Percentiles rank a stretch among this genome's conserved stretches.
phyloP scores from a whole-genome alignment of 2,113 vertebrate species.

The Corydoras maculifer region DNA sequence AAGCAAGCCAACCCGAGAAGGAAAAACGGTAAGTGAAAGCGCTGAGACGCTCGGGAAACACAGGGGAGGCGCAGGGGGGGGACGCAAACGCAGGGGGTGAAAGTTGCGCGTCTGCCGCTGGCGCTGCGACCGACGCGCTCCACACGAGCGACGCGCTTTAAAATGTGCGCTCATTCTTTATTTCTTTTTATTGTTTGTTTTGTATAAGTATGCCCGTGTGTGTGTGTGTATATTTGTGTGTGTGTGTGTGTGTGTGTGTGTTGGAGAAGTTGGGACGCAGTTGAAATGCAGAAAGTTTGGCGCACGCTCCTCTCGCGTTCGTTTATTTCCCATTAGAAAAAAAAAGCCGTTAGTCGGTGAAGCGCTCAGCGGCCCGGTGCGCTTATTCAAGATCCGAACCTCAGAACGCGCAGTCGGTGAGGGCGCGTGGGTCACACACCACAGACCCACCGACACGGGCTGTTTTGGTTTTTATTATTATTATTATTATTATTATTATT shows the following conservation, averaged over 20 bases:
- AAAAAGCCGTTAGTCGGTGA: constrained; percentile 1
- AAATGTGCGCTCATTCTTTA: too few species aligned
- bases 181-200: too few species aligned
- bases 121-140: too few species aligned
- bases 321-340: constrained; percentile 42
- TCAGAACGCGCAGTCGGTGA: too few species aligned
- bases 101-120: not conserved
- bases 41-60: constrained; percentile 24
- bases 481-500: too few species aligned
- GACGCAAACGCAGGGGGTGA: not conserved
- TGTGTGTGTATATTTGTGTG: too few species aligned
- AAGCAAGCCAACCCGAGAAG: constrained; percentile 98
- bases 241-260: not conserved
- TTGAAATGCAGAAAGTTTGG: constrained; percentile 56
- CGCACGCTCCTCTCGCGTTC: constrained; percentile 17
- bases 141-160: too few species aligned
- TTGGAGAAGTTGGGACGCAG: constrained; percentile 15
- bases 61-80: too few species aligned
- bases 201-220: not conserved
- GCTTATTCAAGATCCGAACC: not conserved
- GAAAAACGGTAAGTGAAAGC: constrained; percentile 89
- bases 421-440: too few species aligned
- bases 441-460: too few species aligned
- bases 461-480: too few species aligned
- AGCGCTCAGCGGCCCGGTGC: not conserved